Base-by-base conservation (phyloP, 2,888 invertebrate species). In the Thysanoteuthis rhombus region DNA sequence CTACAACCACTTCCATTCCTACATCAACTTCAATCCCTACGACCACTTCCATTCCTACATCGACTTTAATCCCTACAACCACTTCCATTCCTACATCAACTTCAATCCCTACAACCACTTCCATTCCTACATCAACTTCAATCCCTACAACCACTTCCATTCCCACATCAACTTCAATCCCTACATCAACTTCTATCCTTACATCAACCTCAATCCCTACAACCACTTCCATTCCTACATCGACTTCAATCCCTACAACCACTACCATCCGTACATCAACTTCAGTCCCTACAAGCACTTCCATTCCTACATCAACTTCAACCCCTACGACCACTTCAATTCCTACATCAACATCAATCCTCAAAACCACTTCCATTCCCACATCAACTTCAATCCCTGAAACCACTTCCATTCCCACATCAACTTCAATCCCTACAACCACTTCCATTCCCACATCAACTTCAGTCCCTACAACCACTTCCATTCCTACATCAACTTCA, bases 281-380 rank as follows among this genome's bases (percentile, higher is more conserved):
- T 25, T 52, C 52, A 22, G 25, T 5, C 3, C 22, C 52, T 28
- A 28, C 22, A 22, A 19, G 25, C 16, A 47, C 47, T 19, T 19
- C 47, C 19, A 19, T 47, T 22, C 22, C 2, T 0, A 47, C 22
- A 19, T 3, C 47, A 19, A 47, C 47, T 3, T 19, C 47, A 16
- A 47, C 0, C 1, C 19, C 47, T 19, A 19, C 19, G 16, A 0
- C 47, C 3, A 47, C 16, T 19, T 3, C 52, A 19, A 52, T 25
- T 52, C 25, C 52, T 25, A 6, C 25, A 4, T 25, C 52, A 0
- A n/a, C 75, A n/a, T n/a, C 75, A 6, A 75, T 8, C 1, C 6
- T n/a, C 1, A n/a, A 0, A 32, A 4, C 25, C n/a, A 75, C 16
- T 10, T 8, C 32, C 8, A 75, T 2, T 10, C 5, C 12, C 0